Evolutionary conservation across 2,797 vertebrate genomes (phyloP), one percentile per base, ranked within the genome.

Genomic region (Naso thynnoides): DNA sequence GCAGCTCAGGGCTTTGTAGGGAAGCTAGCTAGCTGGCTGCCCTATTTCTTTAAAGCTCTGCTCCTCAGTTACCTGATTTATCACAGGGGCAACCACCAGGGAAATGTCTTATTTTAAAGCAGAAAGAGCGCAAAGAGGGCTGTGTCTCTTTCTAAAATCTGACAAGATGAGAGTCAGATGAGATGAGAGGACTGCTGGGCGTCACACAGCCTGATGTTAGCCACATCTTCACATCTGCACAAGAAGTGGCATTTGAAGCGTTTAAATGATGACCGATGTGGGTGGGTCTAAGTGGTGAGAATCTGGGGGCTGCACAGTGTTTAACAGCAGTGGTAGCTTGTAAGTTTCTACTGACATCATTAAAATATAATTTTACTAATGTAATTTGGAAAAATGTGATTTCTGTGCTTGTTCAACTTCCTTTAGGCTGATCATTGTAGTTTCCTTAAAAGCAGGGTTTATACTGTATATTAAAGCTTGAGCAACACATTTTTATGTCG

Each of bases 61-160:
- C 75, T 71, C 60, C 60, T 73, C 66, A 0, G 60, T 77, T 82
- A 79, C 81, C 86, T 86, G 83, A 89, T 90, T 89, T 80, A 87
- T 85, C 79, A 59, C 14, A 1, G 42, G 64, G 66, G 69, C 74
- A 52, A 61, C 84, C 88, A 74, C 80, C 27, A n/a, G 86, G 85
- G 91, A 86, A 65, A 79, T 50, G 84, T 77, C 78, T 89, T 75
- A 83, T 84, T 89, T 87, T 80, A 88, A 85, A 69, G 60, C 54
- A 24, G 50, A 62, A 54, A 63, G 73, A 74, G 54, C 7, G 3
- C 8, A 56, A n/a, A 0, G 48, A 73, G 48, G 79, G 56, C 58
- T 36, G 72, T 23, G 70, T 63, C 38, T 69, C 29, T 61, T 45
- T 52, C 54, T 69, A 9, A 78, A 80, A 75, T 63, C 50, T 36